These are phyloP conservation scores for Probosciger aterrimus DNA, from an alignment of 2,113 vertebrate species.

Conservation along the genomic window DNA sequence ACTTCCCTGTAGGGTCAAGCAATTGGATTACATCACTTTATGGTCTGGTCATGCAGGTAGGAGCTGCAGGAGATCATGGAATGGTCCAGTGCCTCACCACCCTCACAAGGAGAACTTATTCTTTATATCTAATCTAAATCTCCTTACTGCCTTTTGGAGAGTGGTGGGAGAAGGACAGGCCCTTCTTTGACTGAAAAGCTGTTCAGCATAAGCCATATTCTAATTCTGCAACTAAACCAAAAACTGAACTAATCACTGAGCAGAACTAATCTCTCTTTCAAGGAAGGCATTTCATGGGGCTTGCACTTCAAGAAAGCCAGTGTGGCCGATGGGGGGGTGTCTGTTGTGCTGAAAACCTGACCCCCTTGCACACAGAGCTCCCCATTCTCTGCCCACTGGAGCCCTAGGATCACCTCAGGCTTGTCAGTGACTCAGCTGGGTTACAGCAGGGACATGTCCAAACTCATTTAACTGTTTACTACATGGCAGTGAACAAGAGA, in stretches of 20 bases:
- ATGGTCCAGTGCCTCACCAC: not conserved
- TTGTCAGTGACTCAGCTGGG: fast-evolving
- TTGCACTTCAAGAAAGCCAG: not conserved
- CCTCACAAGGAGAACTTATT: not conserved
- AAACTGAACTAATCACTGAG: not conserved
- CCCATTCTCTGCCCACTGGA: fast-evolving
- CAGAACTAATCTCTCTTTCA: constrained; percentile 22
- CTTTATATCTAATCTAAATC: not conserved
- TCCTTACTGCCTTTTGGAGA: not conserved
- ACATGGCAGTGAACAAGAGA: not conserved
- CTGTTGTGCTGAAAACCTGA: not conserved
- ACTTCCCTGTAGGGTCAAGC: not conserved
- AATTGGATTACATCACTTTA: not conserved
- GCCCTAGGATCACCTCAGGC: not conserved
- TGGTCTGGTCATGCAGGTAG: not conserved
- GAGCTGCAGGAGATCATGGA: not conserved
- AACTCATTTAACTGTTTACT: not conserved
- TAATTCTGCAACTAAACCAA: not conserved
- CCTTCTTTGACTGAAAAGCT: not conserved
- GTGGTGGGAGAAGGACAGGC: not conserved
- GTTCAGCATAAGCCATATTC: not conserved
- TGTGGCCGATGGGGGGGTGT: fast-evolving
- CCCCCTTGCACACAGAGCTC: fast-evolving
- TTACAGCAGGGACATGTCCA: not conserved
- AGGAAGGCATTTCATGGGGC: not conserved